Base-by-base conservation (phyloP, 2,888 invertebrate species). In the Pasiphila rectangulata region DNA sequence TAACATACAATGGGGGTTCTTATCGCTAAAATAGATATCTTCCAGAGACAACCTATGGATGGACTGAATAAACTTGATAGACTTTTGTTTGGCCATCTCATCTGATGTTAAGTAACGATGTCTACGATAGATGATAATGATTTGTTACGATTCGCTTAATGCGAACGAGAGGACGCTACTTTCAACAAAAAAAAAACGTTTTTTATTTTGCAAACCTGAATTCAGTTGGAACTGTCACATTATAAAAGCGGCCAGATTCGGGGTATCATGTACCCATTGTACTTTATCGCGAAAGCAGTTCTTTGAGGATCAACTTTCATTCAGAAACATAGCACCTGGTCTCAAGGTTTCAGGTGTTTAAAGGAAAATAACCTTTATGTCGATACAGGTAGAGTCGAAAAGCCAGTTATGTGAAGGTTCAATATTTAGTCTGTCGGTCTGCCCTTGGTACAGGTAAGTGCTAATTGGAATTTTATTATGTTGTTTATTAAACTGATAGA, bases 261-360 rank as follows among this genome's bases (percentile, higher is more conserved):
- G 23, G 30, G 25, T 51, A 46, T 56, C 50, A 13, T 13, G 13
- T 47, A 40, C 42, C 54, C 40, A 47, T 59, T 54, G 56, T 54
- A 40, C 51, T 50, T 54, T 53, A 46, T 44, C 24, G 20, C 39
- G 46, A 51, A 56, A 54, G 48, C 46, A 39, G 46, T 50, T 46
- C 43, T 52, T 56, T 51, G 47, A 23, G 50, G 46, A 50, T 58
- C 56, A 54, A 56, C 58, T 59, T 56, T 59, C 58, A 51, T 59
- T 52, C 39, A 42, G 58, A 43, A 56, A 59, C 54, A 15, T 27
- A 16, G 51, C 53, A 59, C 52, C 48, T 15, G 17, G 20, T 32
- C 39, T 35, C 58, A 59, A 59, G 58, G 58, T 43, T 51, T 9
- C 40, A 5, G 5, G 6, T 4, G 17, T 15, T 7, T 9, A 43